A percentile compares a stretch with the other conserved stretches of the same genome.
These are phyloP conservation scores for Anarrhichthys ocellatus DNA, from an alignment of 2,113 vertebrate genomes.

Conservation along the genomic window DNA sequence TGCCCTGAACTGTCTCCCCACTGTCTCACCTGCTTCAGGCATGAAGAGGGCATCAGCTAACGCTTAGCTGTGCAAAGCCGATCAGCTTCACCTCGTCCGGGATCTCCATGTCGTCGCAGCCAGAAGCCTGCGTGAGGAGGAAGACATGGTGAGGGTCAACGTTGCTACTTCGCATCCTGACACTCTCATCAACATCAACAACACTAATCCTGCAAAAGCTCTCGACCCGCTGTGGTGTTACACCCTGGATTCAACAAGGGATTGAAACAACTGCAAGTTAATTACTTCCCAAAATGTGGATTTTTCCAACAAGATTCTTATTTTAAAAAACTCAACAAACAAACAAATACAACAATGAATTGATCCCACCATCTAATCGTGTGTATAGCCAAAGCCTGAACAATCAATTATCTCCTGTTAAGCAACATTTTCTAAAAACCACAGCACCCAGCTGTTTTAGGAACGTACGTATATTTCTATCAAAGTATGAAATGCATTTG, in stretches of 20 bases:
- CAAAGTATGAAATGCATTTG: not conserved
- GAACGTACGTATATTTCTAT: too few species aligned
- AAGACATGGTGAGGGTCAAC: constrained; percentile 11
- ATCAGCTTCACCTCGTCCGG: constrained; percentile 98
- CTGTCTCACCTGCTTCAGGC: constrained; percentile 80
- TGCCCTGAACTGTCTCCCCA: constrained; percentile 84
- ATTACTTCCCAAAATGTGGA: not conserved
- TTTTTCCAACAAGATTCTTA: not conserved
- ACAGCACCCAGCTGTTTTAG: too few species aligned
- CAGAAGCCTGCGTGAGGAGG: constrained; percentile 87
- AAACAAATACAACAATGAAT: not conserved
- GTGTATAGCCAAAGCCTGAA: not conserved
- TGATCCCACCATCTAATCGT: not conserved
- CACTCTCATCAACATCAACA: constrained; percentile 11
- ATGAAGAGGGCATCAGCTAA: constrained; percentile 89
- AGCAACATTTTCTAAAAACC: too few species aligned
- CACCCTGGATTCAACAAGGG: not conserved
- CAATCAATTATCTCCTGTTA: not conserved
- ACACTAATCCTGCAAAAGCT: constrained; percentile 28
- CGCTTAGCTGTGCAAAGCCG: constrained; percentile 96
- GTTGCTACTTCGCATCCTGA: not conserved
- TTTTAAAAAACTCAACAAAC: not conserved
- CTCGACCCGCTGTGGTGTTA: not conserved
- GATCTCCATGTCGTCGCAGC: constrained; percentile 93
- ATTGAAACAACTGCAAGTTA: constrained; percentile 3